Conservation (phyloP, 1,140 invertebrate species). For the Ceratosolen fusciceps region DNA sequence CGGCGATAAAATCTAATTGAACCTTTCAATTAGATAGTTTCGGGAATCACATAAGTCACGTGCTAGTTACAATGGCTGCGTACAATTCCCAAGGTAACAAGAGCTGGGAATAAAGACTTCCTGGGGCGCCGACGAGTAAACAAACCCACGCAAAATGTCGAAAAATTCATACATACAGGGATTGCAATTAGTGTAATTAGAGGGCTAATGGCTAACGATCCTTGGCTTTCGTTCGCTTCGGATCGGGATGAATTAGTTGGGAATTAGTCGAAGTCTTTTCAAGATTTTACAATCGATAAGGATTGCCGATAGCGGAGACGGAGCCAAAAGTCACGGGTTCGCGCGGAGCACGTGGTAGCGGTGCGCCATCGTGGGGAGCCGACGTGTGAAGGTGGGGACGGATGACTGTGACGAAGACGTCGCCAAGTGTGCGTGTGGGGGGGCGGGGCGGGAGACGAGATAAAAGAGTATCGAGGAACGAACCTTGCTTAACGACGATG, state of each 20-base stretch:
- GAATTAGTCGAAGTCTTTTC: no score
- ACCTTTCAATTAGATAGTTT: background rate
- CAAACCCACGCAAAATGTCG: no score
- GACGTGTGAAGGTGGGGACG: background rate
- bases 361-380: background rate
- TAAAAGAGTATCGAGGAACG: constrained; percentile 51
- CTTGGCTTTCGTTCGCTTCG: no score
- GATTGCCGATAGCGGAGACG: no score
- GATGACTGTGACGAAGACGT: no score
- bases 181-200: no score
- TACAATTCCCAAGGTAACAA: constrained; percentile 46
- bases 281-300: no score
- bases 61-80: constrained; percentile 23
- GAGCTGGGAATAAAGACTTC: background rate
- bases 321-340: no score
- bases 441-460: background rate
- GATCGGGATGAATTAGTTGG: no score
- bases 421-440: no score
- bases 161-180: no score
- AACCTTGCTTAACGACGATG: constrained; percentile 71
- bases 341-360: background rate
- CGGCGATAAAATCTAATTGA: background rate
- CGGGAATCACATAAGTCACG: constrained; percentile 17
- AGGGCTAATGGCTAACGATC: no score
- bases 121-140: background rate